These are phyloP conservation scores for Pseudocheirus occidentalis DNA, from an alignment of 2,797 vertebrate species.

Conservation along the genomic window DNA sequence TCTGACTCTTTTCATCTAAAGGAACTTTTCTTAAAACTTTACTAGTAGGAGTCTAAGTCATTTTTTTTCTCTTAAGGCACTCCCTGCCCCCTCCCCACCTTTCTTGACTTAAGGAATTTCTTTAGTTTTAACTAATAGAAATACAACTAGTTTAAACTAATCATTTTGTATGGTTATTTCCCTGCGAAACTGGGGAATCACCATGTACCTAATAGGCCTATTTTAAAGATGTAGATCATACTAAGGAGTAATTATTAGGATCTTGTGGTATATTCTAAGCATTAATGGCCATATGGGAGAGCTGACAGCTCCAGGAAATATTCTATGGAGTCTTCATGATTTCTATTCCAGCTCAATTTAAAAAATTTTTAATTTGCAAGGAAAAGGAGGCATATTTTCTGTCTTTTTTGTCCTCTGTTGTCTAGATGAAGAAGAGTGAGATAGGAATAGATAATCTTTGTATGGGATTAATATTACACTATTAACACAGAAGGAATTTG, in stretches of 20 bases:
- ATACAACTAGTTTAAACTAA: slow-evolving; percentile 37
- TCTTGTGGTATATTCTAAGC: slow-evolving; percentile 76
- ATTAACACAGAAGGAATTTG: slow-evolving; percentile 50
- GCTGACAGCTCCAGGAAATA: slow-evolving; percentile 78
- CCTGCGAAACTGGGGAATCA: slow-evolving; percentile 46
- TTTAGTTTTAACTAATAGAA: slow-evolving; percentile 33
- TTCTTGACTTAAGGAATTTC: background rate
- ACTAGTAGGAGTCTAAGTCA: background rate
- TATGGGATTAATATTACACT: slow-evolving; percentile 39
- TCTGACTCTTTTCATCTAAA: background rate
- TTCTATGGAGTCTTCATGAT: slow-evolving; percentile 73
- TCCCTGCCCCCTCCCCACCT: background rate
- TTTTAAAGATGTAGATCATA: slow-evolving; percentile 77
- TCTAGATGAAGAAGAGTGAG: slow-evolving; percentile 62
- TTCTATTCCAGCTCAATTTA: slow-evolving; percentile 80
- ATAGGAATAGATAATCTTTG: slow-evolving; percentile 56
- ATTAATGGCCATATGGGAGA: slow-evolving; percentile 82
- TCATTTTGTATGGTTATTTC: slow-evolving; percentile 59
- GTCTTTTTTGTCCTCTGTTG: background rate
- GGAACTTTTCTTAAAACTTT: background rate
- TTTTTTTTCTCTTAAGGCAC: background rate
- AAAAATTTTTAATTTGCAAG: slow-evolving; percentile 80
- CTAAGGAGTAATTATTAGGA: slow-evolving; percentile 77
- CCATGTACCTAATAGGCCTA: slow-evolving; percentile 72
- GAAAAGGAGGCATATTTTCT: slow-evolving; percentile 63